Evolutionary conservation across 2,888 invertebrate species (phyloP).

Genomic region (Drosophila antonietae): DNA sequence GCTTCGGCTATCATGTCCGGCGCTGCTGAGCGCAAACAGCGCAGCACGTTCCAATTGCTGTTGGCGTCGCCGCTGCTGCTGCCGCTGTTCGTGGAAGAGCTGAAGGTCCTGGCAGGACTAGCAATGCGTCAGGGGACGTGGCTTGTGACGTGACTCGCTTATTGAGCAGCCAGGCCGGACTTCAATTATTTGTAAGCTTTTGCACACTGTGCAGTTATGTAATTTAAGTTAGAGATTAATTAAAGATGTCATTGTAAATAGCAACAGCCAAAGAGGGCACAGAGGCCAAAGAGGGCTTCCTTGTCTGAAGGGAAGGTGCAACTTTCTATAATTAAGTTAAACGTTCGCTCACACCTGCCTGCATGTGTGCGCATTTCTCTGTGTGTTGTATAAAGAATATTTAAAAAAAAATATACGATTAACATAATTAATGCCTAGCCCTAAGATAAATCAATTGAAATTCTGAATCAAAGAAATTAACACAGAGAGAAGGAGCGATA

Average conservation of each 20-base stretch:
- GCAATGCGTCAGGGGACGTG: conserved; percentile 67
- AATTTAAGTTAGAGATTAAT: conserved; percentile 80
- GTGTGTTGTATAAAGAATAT: conserved; percentile 17
- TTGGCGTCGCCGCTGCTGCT: conserved; percentile 11
- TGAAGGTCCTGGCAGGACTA: conserved; percentile 8
- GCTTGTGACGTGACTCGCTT: conserved; percentile 77
- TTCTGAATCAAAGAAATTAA: conserved; percentile 28
- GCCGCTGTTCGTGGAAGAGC: not conserved
- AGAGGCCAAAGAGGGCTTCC: not conserved
- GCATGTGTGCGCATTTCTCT: conserved; percentile 5
- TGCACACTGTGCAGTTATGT: conserved; percentile 75
- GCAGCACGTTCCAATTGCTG: conserved; percentile 62
- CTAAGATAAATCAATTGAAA: conserved; percentile 15
- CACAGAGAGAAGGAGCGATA: not conserved
- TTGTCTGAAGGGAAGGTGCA: conserved; percentile 28
- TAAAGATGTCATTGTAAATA: conserved; percentile 75
- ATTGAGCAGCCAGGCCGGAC: conserved; percentile 63
- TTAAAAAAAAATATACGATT: conserved; percentile 20
- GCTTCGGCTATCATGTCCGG: conserved; percentile 85
- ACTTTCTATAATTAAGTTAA: conserved; percentile 72
- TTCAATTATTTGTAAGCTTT: conserved; percentile 78
- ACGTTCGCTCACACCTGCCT: conserved; percentile 38
- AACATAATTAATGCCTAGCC: conserved; percentile 22
- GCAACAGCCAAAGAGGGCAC: conserved; percentile 2
- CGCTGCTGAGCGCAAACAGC: conserved; percentile 48